Evolutionary conservation across 2,888 invertebrate species (phyloP), one percentile per base, ranked within the genome.

Genomic region (Labia minor): DNA sequence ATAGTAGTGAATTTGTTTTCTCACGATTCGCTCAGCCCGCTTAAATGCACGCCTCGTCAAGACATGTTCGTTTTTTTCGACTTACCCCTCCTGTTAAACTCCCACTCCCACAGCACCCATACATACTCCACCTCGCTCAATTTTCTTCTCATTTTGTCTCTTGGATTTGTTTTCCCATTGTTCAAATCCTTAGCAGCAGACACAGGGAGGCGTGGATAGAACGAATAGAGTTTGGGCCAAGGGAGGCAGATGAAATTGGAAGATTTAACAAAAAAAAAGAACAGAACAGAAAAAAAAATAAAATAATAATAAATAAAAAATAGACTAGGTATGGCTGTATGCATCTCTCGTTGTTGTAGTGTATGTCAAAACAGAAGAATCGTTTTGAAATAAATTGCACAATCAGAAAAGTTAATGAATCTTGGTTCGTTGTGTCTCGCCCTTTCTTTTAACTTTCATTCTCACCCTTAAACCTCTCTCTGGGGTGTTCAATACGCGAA

Each of bases 61-160:
- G 14, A 16, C 49, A 16, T 49, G 49, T 49, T 49, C 49, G 49
- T 49, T 49, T 49, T 49, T 49, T 49, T 49, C 14, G 14, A n/a
- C 16, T 16, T n/a, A 49, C 49, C 14, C 16, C 49, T 14, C 49
- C 49, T 14, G n/a, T n/a, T n/a, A n/a, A n/a, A n/a, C 2, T 4
- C 49, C 49, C 14, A 4, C 49, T 16, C n/a, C n/a, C 14, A 49
- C 14, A 3, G 2, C 16, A 49, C 16, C 3, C 16, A 49, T 16
- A 49, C 49, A 10, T 14, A 49, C 49, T 49, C 49, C 49, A 8
- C 49, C 16, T 49, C n/a, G 49, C 49, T 49, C 49, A 49, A 49
- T 49, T 49, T 49, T 49, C 49, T 49, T 49, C 49, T 49, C 49
- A 49, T 49, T 49, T 49, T 49, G 49, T 49, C 49, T 49, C 49